These are phyloP conservation scores for Eidolon dupreanum DNA, from an alignment of 2,797 vertebrate species.

Conservation along the genomic window DNA sequence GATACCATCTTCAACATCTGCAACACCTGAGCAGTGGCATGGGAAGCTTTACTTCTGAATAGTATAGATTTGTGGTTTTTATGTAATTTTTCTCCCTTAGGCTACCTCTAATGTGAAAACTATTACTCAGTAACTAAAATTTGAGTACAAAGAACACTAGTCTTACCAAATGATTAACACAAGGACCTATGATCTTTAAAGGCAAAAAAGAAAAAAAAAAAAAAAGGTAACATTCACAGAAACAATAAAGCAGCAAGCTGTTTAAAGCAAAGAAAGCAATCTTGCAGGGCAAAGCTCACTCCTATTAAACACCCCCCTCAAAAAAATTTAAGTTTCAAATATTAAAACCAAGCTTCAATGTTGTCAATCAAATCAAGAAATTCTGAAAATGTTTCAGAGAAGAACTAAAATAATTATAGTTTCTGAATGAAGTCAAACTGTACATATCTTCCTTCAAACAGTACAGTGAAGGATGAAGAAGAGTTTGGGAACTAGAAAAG, in stretches of 20 bases:
- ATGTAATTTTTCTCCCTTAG: not conserved
- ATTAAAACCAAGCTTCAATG: not conserved
- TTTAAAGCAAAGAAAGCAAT: constrained; percentile 38
- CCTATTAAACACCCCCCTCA: not conserved
- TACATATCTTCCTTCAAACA: not conserved
- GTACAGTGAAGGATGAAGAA: not conserved
- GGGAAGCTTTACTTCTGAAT: constrained; percentile 67
- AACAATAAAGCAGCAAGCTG: constrained; percentile 28
- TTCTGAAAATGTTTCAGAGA: constrained; percentile 15
- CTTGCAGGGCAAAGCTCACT: not conserved
- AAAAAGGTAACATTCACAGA: not conserved
- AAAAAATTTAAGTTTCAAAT: not conserved
- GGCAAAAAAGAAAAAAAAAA: no score
- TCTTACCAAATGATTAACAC: constrained; percentile 32
- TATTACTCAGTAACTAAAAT: constrained; percentile 53
- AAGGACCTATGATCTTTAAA: not conserved
- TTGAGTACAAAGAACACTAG: not conserved
- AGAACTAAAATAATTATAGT: not conserved
- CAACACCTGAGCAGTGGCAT: constrained; percentile 60
- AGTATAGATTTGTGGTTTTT: constrained; percentile 36
- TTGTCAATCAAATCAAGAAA: not conserved
- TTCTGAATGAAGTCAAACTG: constrained; percentile 13
- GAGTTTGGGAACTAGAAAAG: not conserved
- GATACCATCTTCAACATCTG: constrained; percentile 76
- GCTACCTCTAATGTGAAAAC: constrained; percentile 19